These are phyloP conservation scores for Panonychus citri DNA, from an alignment of 1,140 invertebrate genomes.

Conservation along the genomic window DNA sequence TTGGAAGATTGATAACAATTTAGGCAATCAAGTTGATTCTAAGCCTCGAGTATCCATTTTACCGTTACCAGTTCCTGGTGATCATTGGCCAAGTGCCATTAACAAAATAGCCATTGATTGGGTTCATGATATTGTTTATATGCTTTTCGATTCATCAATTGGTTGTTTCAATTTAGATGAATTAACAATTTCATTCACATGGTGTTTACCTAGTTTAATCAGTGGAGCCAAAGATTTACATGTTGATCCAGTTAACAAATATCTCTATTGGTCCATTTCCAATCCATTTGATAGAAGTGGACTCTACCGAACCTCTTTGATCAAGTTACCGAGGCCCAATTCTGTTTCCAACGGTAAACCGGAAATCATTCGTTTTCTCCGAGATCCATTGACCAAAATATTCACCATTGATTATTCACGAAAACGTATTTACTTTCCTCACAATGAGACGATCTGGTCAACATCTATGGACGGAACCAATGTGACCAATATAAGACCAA, in stretches of 20 bases:
- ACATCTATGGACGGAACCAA: constrained; percentile 46
- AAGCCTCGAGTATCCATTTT: neutral
- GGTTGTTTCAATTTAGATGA: neutral
- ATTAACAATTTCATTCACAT: neutral
- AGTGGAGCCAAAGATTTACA: constrained; percentile 38
- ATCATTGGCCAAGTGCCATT: neutral
- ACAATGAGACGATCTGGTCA: constrained; percentile 48
- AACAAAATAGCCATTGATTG: neutral
- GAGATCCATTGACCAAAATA: constrained; percentile 27
- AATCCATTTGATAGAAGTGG: neutral
- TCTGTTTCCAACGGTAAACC: neutral
- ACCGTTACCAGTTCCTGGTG: neutral
- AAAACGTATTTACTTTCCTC: constrained; percentile 48
- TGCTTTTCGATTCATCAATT: neutral
- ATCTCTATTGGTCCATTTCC: constrained; percentile 16
- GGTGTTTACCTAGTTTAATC: constrained; percentile 8
- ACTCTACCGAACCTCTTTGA: neutral
- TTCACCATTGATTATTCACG: constrained; percentile 57
- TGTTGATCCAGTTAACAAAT: constrained; percentile 77
- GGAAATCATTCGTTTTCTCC: neutral
- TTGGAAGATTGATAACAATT: neutral
- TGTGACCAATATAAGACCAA: neutral
- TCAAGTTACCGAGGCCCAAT: neutral
- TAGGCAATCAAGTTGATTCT: neutral
- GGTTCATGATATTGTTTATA: neutral